Conservation (phyloP, 1,140 invertebrate species). For the Drosophila saltans region DNA sequence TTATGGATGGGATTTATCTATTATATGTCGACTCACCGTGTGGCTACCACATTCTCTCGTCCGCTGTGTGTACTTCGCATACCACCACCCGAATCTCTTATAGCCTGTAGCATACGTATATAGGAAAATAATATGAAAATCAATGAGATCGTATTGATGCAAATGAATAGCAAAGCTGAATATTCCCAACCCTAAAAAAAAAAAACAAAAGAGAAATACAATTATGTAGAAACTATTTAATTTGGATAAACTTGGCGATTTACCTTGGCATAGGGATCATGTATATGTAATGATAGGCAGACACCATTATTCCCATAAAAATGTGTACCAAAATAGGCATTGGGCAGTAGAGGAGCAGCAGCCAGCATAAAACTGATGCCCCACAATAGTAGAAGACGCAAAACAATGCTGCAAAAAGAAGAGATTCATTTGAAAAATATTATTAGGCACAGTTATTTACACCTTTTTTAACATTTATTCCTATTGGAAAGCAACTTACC, state of each 20-base stretch:
- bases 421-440: no score
- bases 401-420: conserved; percentile 57
- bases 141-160: conserved; percentile 85
- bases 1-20: background rate
- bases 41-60: conserved; percentile 83
- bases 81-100: conserved; percentile 84
- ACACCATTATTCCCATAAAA: conserved; percentile 87
- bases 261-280: conserved; percentile 86
- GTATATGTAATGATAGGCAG: conserved; percentile 87
- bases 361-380: conserved; percentile 83
- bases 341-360: conserved; percentile 84
- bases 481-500: conserved; percentile 35
- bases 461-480: no score
- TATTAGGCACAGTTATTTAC: no score
- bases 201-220: background rate
- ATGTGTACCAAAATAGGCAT: conserved; percentile 84
- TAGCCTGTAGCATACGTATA: conserved; percentile 85
- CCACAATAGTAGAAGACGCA: conserved; percentile 85
- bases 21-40: conserved; percentile 49
- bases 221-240: background rate
- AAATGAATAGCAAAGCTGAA: conserved; percentile 85
- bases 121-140: conserved; percentile 86
- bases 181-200: conserved; percentile 86
- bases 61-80: conserved; percentile 85
- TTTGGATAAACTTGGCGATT: conserved; percentile 17